These are phyloP conservation scores for Alcis repandata DNA, from an alignment of 2,888 invertebrate species.

Conservation along the genomic window DNA sequence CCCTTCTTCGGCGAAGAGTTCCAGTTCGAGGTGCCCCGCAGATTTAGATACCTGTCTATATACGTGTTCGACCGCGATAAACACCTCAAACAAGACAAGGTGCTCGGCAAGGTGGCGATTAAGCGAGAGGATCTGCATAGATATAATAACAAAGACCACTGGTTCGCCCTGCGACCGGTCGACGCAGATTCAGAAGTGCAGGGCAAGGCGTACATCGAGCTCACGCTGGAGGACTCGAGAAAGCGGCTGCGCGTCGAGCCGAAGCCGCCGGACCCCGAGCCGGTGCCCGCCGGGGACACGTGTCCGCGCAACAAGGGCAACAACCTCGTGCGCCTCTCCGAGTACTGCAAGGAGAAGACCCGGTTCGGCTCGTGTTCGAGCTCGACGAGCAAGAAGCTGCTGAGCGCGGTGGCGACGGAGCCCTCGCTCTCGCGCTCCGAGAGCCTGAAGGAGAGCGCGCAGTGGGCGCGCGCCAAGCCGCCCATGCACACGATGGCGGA, in stretches of 20 bases:
- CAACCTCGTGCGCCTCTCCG: slow-evolving; percentile 78
- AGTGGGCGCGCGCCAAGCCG: slow-evolving; percentile 76
- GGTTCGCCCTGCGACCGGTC: slow-evolving; percentile 94
- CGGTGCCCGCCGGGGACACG: slow-evolving; percentile 66
- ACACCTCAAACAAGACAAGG: slow-evolving; percentile 94
- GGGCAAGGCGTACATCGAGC: slow-evolving; percentile 95
- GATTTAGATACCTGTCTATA: slow-evolving; percentile 95
- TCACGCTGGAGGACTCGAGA: slow-evolving; percentile 89
- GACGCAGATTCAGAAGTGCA: slow-evolving; percentile 97
- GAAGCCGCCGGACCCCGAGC: slow-evolving; percentile 79
- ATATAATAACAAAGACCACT: slow-evolving; percentile 96
- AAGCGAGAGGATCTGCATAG: slow-evolving; percentile 94
- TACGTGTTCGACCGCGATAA: slow-evolving; percentile 95
- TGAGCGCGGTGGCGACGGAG: slow-evolving; percentile 75
- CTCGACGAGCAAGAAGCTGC: slow-evolving; percentile 79
- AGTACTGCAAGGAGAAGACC: slow-evolving; percentile 83
- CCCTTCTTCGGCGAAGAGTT: slow-evolving; percentile 98
- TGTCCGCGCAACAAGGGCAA: slow-evolving; percentile 71
- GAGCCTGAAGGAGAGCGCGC: slow-evolving; percentile 80
- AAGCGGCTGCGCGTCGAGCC: slow-evolving; percentile 84
- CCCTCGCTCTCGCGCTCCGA: slow-evolving; percentile 82
- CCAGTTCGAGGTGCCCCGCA: slow-evolving; percentile 96
- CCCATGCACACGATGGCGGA: slow-evolving; percentile 80
- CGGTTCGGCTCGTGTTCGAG: slow-evolving; percentile 82
- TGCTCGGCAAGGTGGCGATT: slow-evolving; percentile 93